Evolutionary conservation across 1,140 invertebrate species (phyloP), one percentile per base, ranked within the genome.

Genomic region (Araneus ventricosus): DNA sequence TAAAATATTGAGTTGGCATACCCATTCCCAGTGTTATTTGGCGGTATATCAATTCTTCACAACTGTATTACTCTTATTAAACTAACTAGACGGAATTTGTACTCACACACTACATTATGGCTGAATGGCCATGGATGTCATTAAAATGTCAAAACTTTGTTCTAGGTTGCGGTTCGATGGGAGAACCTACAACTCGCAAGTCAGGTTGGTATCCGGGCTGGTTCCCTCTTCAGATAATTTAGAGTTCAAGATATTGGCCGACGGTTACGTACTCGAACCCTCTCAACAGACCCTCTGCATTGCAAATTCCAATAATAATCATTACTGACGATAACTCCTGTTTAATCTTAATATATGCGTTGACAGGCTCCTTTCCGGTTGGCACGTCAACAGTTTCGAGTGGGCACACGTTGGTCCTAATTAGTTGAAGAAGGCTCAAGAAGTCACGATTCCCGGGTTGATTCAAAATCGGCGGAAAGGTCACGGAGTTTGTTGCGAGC

Each of bases 371-470:
- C 24, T 59, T 39, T 57, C 20, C 20, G 34, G 27, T n/a, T 10
- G 30, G 45, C 30, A 91, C 30, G 70, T 90, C 88, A 80, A 90
- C 70, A 89, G n/a, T 45, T 89, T 75, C 88, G 30, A 89, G 63
- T 89, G 39, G 67, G 61, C 67, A 37, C 30, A n/a, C 30, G 59
- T 45, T 22, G 45, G 39, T 10, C 70, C 88, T 90, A 90, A 90
- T 90, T 90, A 90, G 75, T 59, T 90, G n/a, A 59, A 90, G 88
- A 90, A 90, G n/a, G 88, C 67, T 30, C 88, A 45, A 90, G 87
- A 88, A 88, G 88, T 90, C 67, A 90, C 88, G 88, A 90, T 75
- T 80, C 70, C n/a, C 41, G 41, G 88, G 39, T 80, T 30, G 20
- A 22, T 86, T 86, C 17, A 61, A 34, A 86, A 59, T 61, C 22